Evolutionary conservation across 2,797 vertebrate genomes (phyloP), one percentile per base, ranked within the genome.

Genomic region (Chaetophractus vellerosus): DNA sequence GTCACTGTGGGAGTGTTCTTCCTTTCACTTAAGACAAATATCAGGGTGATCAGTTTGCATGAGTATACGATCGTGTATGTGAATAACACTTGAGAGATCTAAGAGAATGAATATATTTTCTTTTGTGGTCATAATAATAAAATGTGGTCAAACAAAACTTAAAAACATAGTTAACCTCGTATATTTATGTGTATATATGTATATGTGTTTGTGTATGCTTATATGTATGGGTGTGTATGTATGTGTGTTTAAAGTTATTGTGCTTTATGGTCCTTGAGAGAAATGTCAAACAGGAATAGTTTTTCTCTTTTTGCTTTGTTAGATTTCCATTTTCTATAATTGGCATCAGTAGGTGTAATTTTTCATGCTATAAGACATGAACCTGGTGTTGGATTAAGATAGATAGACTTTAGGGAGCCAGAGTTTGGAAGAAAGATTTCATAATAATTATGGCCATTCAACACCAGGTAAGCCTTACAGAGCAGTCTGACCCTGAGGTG

Each of bases 281-380:
- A 81, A 81, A 85, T 28, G 8, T 64, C 78, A 91, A 90, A 14
- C 19, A 86, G 52, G 91, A 84, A 66, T 72, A 3, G 48, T 76
- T 95, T 88, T 59, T 83, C 33, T 82, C 57, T 63, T 71, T 90
- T 79, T 86, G 71, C 14, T 88, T 66, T 45, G 23, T 50, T 93
- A 71, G 81, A 74, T 93, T 96, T 96, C 50, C 16, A n/a, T 96
- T 94, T 96, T 93, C 33, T 94, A 0, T 69, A 50, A 61, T 81
- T 91, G 41, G 8, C 48, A 68, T 76, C 28, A 83, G 9, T 87
- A n/a, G 86, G 52, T 78, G 63, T 2, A 68, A 0, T 31, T 91
- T 94, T 74, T 72, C 33, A 82, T 89, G 50, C 59, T 74, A 15
- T 9, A 69, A n/a, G 18, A 31, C 21, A 74, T 79, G 79, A 90